Percentiles rank a stretch among this genome's conserved stretches.
Conservation (phyloP, 2,888 invertebrate genomes). For the Lapara coniferarum region DNA sequence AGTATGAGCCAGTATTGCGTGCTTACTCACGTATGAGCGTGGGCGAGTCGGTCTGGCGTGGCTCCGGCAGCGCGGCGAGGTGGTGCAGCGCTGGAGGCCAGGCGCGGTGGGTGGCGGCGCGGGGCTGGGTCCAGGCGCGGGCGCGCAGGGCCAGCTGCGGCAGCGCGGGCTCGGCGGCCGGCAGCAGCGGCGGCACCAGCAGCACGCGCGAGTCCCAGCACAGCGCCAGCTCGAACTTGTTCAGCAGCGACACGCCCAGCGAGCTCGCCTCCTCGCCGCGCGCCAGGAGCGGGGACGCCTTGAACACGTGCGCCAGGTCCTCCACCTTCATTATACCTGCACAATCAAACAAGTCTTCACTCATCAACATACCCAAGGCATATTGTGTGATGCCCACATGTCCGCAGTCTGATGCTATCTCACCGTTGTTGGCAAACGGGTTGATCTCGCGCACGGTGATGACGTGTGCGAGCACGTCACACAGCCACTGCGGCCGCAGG, state of each 20-base stretch:
- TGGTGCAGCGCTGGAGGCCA: constrained; percentile 41
- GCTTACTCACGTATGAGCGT: constrained; percentile 59
- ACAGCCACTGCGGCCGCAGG: constrained; percentile 98
- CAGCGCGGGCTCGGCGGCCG: constrained; percentile 77
- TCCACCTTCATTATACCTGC: constrained; percentile 95
- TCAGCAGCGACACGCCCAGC: constrained; percentile 94
- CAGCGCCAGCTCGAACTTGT: constrained; percentile 98
- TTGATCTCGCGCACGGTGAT: constrained; percentile 99
- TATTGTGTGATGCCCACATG: too few relatives aligned
- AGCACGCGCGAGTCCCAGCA: constrained; percentile 97
- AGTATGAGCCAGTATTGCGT: background rate
- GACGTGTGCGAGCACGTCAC: constrained; percentile 98
- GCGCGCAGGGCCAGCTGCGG: constrained; percentile 59
- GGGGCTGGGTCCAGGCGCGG: constrained; percentile 50
- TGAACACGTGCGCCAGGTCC: constrained; percentile 95
- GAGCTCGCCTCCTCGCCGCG: constrained; percentile 84
- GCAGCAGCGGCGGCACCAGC: constrained; percentile 95
- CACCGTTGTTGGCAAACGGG: constrained; percentile 94
- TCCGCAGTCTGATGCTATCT: constrained; percentile 26
- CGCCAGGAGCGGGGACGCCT: constrained; percentile 91
- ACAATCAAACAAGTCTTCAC: too few relatives aligned
- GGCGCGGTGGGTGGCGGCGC: constrained; percentile 52
- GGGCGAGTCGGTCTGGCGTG: constrained; percentile 59
- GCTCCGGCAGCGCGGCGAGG: constrained; percentile 36
- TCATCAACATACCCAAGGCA: too few relatives aligned